Evolutionary conservation across 2,797 vertebrate species (phyloP).

Genomic region (Iguana delicatissima): DNA sequence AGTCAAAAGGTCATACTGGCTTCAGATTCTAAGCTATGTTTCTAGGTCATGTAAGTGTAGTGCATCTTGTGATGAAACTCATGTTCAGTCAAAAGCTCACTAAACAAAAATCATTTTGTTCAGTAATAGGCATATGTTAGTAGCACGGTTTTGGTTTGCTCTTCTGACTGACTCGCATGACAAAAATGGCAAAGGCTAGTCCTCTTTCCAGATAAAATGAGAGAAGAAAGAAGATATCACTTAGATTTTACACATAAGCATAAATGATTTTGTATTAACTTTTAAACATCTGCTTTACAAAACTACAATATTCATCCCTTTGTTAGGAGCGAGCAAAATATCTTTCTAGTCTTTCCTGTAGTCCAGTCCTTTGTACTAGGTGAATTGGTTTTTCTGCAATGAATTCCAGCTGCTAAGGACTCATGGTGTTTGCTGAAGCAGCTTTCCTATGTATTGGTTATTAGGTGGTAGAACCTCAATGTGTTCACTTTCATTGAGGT

Average conservation of each 20-base stretch:
- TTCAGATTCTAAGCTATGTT: not conserved
- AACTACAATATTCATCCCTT: not conserved
- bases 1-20: not conserved
- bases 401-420: too few relatives aligned
- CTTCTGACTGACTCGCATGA: not conserved
- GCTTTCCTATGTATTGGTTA: too few relatives aligned
- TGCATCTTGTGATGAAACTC: not conserved
- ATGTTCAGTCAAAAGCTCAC: not conserved
- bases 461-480: too few relatives aligned
- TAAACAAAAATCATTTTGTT: conserved; percentile 13
- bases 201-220: not conserved
- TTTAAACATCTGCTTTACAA: not conserved
- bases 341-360: too few relatives aligned
- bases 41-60: not conserved
- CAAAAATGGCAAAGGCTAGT: not conserved
- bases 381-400: too few relatives aligned
- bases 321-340: not conserved
- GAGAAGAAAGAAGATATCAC: not conserved
- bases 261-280: not conserved
- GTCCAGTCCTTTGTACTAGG: too few relatives aligned
- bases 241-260: not conserved
- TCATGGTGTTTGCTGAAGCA: too few relatives aligned
- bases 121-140: not conserved
- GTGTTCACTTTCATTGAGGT: too few relatives aligned
- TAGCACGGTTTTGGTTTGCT: not conserved